Base-by-base conservation (phyloP, 1,140 invertebrate species). In the Heliothis subflexa region DNA sequence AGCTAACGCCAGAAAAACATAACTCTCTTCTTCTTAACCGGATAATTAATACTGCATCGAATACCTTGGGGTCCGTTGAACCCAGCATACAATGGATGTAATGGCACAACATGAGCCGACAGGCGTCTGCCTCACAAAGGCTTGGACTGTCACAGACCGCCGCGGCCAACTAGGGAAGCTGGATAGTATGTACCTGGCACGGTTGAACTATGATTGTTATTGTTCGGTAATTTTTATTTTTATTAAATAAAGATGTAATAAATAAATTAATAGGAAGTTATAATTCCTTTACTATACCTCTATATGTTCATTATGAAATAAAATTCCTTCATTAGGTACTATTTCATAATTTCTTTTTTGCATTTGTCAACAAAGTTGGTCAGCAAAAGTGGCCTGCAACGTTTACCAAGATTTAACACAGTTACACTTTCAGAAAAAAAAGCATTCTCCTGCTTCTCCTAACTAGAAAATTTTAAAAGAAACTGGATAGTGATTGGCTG, bases 11-110 rank as follows among this genome's bases (percentile, higher is more conserved):
- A 21, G 57, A 50, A 62, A 13, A 33, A 62, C 45, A 75, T 62
- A 75, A 75, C 45, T 62, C 71, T 50, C 45, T 62, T 59, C 55
- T 72, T 45, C 14, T 50, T 9, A 18, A 40, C 78, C 68, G 59
- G 72, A 62, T 70, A 81, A 83, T 79, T 79, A 81, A 78, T 78
- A 78, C 72, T 66, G 62, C 57, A 28, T 73, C 57, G 45, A 78
- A 78, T 78, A 74, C 72, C 80, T 78, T 33, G 11, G 45, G 75
- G 83, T 74, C 33, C 83, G 72, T 82, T 81, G 73, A 78, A 78
- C 83, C 25, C 25, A 59, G 74, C 45, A 64, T 81, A 85, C 81
- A 85, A 85, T 85, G 72, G 74, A 21, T 72, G 81, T 81, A 82
- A 85, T 83, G 77, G 83, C 28, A 59, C 73, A 74, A 78, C 78